Conservation (phyloP, 2,888 invertebrate species). For the Hyalella azteca region DNA sequence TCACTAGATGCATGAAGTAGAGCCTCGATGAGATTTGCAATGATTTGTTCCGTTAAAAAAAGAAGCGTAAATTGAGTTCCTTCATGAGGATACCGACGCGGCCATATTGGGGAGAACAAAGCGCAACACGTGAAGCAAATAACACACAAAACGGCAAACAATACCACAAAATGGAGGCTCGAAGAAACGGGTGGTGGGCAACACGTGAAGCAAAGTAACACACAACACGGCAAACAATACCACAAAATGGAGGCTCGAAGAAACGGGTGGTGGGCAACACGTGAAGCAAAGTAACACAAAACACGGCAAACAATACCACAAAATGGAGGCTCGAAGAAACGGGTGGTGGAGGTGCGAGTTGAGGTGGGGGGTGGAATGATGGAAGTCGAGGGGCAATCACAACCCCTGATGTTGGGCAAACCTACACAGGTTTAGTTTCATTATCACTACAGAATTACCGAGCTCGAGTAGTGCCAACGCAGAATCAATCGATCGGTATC, state of each 20-base stretch:
- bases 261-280: constrained; percentile 1
- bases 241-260: constrained; percentile 18
- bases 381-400: neutral
- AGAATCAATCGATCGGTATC: no score
- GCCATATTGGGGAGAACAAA: no score
- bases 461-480: no score
- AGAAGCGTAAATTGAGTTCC: no score
- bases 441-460: no score
- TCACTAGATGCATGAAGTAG: no score
- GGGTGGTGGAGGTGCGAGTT: constrained; percentile 20
- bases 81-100: no score
- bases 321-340: constrained; percentile 16
- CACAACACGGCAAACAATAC: neutral
- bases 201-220: neutral
- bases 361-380: neutral
- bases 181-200: neutral
- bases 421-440: neutral
- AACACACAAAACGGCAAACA: neutral
- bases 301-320: neutral
- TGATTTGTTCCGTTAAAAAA: no score
- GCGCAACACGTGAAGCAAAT: neutral
- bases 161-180: neutral
- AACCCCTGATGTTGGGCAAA: constrained; percentile 15
- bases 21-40: no score
- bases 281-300: neutral